Base-by-base conservation (phyloP, 1,140 invertebrate species). In the Drosophila pseudoananassae region DNA sequence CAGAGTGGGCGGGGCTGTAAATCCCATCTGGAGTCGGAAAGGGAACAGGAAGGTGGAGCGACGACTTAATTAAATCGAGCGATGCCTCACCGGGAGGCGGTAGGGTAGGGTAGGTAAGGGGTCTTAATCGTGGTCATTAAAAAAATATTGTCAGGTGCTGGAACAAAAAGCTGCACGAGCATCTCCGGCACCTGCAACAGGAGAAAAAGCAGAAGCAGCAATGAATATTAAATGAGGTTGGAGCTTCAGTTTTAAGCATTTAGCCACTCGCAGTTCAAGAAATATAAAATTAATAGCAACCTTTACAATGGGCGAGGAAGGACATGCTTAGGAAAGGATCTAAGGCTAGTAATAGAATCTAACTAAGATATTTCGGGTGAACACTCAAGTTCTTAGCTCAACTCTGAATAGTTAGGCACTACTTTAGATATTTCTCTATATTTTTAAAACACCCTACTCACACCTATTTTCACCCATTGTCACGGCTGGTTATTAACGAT, bases 51-150 rank as follows among this genome's bases (percentile, higher is more conserved):
- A 29, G 45, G 45, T 40, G 59, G 29, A 52, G 61, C 65, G 83
- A 87, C 83, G 64, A 88, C 83, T 88, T 88, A 88, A 88, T 88
- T 88, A 88, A 88, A 89, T 78, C 79, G 61, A 63, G 66, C 68
- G 71, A 38, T 29, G 10, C 29, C 17, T 33, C 17, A 14, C 31
- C 36, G 40, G 12, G 38, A 7, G 23, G 27, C 4, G 58, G 43
- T 20, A 20, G 20, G 20, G 20, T 20, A 20, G 17, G 17, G 17
- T 17, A 53, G 36, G 70, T 49, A 59, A 52, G 57, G 33, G 36
- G 40, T 50, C 82, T 85, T 87, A 85, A 88, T 88, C 82, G 83
- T 58, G 5, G 61, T 63, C 78, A 88, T 87, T 87, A 87, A 87
- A 88, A 88, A 68, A 88, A 83, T 83, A 88, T 88, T 88, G 83